Evolutionary conservation across 2,797 vertebrate species (phyloP).

Genomic region (Menidia menidia): DNA sequence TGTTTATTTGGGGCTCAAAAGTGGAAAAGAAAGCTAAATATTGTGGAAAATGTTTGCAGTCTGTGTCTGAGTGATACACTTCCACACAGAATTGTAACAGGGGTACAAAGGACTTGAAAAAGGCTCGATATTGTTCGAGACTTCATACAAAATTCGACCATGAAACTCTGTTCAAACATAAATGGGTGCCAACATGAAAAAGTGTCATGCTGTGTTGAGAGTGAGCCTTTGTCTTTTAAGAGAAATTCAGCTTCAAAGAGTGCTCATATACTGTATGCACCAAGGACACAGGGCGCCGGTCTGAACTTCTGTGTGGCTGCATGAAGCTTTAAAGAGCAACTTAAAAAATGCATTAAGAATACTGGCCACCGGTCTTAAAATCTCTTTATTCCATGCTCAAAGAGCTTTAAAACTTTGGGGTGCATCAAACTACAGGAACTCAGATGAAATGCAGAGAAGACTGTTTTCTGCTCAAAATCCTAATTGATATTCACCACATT

Average conservation of each 20-base stretch:
- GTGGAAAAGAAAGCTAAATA: constrained; percentile 20
- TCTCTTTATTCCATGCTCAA: constrained; percentile 41
- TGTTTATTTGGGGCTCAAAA: constrained; percentile 1
- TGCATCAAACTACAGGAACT: constrained; percentile 33
- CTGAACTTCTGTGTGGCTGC: constrained; percentile 52
- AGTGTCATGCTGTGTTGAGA: constrained; percentile 25
- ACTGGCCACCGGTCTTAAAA: constrained; percentile 39
- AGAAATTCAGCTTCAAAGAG: constrained; percentile 56
- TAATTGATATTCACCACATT: neutral
- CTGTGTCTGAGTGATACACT: constrained; percentile 3
- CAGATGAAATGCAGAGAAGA: constrained; percentile 7
- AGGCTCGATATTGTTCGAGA: constrained; percentile 4
- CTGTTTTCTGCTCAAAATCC: neutral
- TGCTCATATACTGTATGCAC: constrained; percentile 31
- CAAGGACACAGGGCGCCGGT: constrained; percentile 42
- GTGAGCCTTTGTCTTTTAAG: constrained; percentile 53
- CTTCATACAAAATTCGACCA: constrained; percentile 23
- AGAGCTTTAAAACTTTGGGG: constrained; percentile 17
- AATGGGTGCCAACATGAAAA: constrained; percentile 25
- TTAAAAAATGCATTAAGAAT: constrained; percentile 37
- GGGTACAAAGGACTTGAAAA: constrained; percentile 26
- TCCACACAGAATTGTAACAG: constrained; percentile 5
- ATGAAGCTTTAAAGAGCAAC: constrained; percentile 60
- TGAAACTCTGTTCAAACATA: constrained; percentile 38
- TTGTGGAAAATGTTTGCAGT: constrained; percentile 8